Percentiles rank a stretch among this genome's conserved stretches.
These are phyloP conservation scores for Steatocranus sp. DNA, from an alignment of 2,797 vertebrate species.

Conservation along the genomic window DNA sequence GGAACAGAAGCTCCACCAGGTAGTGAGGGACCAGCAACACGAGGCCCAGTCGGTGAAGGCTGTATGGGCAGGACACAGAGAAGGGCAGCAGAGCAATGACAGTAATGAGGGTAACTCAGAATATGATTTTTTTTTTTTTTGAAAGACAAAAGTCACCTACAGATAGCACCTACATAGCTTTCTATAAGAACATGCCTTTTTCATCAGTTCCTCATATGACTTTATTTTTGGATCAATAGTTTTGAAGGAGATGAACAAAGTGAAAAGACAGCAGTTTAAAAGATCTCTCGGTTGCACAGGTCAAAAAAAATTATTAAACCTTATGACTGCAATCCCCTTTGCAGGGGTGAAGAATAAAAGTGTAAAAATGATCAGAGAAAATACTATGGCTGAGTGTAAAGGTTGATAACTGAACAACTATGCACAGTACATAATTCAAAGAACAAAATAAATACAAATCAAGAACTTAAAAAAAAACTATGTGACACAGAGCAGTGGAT, in stretches of 20 bases:
- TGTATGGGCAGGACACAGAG: conserved; percentile 34
- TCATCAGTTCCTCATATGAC: not conserved
- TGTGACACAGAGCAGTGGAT: not conserved
- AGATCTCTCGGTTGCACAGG: not conserved
- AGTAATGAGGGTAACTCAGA: not conserved
- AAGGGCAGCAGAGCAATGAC: not conserved
- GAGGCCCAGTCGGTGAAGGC: conserved; percentile 82
- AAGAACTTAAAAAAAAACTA: not conserved
- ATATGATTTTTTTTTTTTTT: not conserved
- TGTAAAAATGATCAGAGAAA: not conserved
- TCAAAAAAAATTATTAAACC: not conserved
- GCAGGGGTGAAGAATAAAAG: not conserved
- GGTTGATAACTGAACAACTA: not conserved
- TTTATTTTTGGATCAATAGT: not conserved
- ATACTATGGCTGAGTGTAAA: not conserved
- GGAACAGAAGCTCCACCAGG: conserved; percentile 85
- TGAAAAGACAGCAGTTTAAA: not conserved
- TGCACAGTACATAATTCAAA: not conserved
- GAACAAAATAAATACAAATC: not conserved
- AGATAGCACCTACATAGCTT: not conserved
- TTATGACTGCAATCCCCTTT: not conserved
- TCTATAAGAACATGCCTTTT: not conserved
- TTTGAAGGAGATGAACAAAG: not conserved
- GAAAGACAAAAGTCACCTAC: not conserved
- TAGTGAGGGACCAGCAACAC: conserved; percentile 84